Evolutionary conservation across 2,888 invertebrate genomes (phyloP).

Genomic region (Ormyrus pomaceus): DNA sequence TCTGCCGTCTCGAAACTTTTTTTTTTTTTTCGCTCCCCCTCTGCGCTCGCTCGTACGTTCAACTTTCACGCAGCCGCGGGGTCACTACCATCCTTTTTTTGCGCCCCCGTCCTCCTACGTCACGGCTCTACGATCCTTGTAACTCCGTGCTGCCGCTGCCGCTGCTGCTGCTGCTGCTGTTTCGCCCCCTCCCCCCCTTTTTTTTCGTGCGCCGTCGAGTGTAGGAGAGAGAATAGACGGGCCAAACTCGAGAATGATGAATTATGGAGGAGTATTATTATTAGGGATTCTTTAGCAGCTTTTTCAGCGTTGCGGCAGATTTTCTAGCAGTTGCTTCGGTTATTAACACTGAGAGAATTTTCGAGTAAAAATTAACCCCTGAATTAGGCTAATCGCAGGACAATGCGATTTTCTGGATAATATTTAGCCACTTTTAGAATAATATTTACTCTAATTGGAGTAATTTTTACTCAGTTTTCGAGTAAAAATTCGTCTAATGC

Average conservation of each 20-base stretch:
- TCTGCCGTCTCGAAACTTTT: conserved; percentile 30
- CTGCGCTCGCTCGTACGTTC: conserved; percentile 25
- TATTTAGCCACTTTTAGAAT: too few species aligned
- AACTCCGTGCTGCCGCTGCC: background rate
- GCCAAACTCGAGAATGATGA: conserved; percentile 16
- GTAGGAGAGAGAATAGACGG: conserved; percentile 13
- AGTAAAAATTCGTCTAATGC: too few species aligned
- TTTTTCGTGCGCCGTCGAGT: background rate
- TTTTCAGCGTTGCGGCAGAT: background rate
- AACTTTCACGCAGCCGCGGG: conserved; percentile 26
- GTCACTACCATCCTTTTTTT: conserved; percentile 27
- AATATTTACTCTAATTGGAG: too few species aligned
- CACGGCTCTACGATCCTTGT: background rate
- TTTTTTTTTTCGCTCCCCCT: background rate
- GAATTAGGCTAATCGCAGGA: too few species aligned
- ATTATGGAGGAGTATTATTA: conserved; percentile 23
- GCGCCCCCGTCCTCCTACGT: background rate
- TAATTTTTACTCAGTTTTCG: too few species aligned
- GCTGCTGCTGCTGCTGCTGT: background rate
- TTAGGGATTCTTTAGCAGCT: background rate
- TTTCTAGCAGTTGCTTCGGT: too few species aligned
- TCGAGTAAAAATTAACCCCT: too few species aligned
- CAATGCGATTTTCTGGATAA: too few species aligned
- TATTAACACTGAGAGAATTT: too few species aligned
- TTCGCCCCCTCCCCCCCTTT: conserved; percentile 7